phyloP scores from a whole-genome alignment of 2,888 invertebrate species.

The Pachydiplax longipennis region DNA sequence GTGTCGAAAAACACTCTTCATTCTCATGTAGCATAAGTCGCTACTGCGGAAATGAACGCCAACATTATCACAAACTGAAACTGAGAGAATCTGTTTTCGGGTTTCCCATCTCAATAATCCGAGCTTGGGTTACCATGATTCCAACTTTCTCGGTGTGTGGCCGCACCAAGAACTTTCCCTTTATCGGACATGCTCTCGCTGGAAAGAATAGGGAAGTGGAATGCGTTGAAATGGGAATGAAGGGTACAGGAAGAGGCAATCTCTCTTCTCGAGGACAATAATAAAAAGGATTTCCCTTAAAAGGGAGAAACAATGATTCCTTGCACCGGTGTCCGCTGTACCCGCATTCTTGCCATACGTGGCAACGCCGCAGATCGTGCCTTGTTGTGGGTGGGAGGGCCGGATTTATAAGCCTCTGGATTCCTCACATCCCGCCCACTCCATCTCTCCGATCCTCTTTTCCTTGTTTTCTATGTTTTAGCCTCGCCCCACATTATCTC shows the following conservation, averaged over 20 bases:
- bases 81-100: too few relatives aligned
- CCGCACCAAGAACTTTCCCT: not conserved
- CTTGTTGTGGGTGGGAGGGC: constrained; percentile 4
- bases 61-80: too few relatives aligned
- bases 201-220: too few relatives aligned
- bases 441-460: not conserved
- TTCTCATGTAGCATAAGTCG: too few relatives aligned
- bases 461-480: not conserved
- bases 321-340: not conserved
- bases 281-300: not conserved
- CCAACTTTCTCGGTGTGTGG: not conserved
- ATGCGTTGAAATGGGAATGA: not conserved
- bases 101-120: too few relatives aligned
- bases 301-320: not conserved
- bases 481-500: not conserved
- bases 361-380: constrained; percentile 23
- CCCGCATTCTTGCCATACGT: constrained; percentile 27
- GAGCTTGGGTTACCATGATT: too few relatives aligned
- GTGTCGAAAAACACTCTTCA: too few relatives aligned
- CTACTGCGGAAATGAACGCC: too few relatives aligned
- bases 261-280: not conserved
- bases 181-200: not conserved
- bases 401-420: not conserved
- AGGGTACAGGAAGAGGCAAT: not conserved
- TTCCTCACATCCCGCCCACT: not conserved